Evolutionary conservation across 2,888 invertebrate species (phyloP).

Genomic region (Pasiphila rectangulata): DNA sequence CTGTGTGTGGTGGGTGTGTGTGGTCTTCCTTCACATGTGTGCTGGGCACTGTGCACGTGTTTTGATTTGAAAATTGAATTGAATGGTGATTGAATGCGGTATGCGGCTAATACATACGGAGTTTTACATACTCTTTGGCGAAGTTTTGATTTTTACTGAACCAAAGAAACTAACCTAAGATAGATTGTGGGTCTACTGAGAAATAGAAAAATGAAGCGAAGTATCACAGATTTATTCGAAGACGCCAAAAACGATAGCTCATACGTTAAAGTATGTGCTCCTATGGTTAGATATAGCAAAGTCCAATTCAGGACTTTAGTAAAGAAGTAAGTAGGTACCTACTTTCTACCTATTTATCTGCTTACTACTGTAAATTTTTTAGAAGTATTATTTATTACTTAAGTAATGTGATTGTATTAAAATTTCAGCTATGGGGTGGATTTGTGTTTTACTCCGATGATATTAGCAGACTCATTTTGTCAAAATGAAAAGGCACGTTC

Average conservation of each 20-base stretch:
- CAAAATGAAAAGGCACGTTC: constrained; percentile 92
- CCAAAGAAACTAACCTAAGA: not conserved
- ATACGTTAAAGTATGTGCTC: constrained; percentile 91
- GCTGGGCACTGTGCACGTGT: too few species aligned
- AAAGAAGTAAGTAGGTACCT: constrained; percentile 54
- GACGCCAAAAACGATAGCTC: constrained; percentile 70
- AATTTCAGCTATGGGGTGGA: constrained; percentile 90
- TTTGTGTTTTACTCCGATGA: constrained; percentile 97
- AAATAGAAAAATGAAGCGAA: constrained; percentile 16
- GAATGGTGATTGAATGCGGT: too few species aligned
- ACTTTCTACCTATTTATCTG: too few species aligned
- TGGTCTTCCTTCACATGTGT: too few species aligned
- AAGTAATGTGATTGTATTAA: too few species aligned
- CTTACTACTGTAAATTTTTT: too few species aligned
- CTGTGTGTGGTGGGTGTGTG: too few species aligned
- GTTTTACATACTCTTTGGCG: too few species aligned
- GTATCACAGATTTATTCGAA: constrained; percentile 84
- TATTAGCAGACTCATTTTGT: constrained; percentile 95
- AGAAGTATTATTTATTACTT: too few species aligned
- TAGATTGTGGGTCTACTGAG: not conserved
- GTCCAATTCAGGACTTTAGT: constrained; percentile 73
- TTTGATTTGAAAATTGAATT: not conserved
- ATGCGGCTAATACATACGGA: too few species aligned
- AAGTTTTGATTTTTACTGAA: too few species aligned
- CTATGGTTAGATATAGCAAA: constrained; percentile 96